Base-by-base conservation (phyloP, 1,140 invertebrate species). In the Agrypnia vestita region DNA sequence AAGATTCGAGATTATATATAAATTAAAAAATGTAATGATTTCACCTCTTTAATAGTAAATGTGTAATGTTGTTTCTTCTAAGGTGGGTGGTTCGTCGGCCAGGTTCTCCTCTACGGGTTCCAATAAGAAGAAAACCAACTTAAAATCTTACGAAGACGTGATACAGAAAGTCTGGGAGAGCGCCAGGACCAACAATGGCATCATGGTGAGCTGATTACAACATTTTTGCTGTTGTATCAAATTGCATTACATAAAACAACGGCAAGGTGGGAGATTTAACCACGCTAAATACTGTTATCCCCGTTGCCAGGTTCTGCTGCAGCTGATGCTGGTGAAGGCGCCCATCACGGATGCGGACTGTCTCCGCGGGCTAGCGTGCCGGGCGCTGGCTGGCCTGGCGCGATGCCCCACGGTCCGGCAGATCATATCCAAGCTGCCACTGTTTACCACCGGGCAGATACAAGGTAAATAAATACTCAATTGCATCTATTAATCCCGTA, bases 341-440 rank as follows among this genome's bases (percentile, higher is more conserved):
- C 98, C 98, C 0, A 96, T 99, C 21, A 99, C 97, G 0, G 98
- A 99, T 91, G 98, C 98, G 4, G 98, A 99, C 89, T 94, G 94
- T 55, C 95, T 99, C 83, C 90, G 98, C 49, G 96, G 96, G 4
- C 89, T 99, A 83, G 96, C 98, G 1, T 98, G 97, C 85, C 92
- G 96, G 83, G 97, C 97, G 3, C 90, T 99, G 15, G 95, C 96
- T 73, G 98, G 98, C 1, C 90, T 99, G 43, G 96, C 97, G 4
- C 90, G 97, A 25, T 97, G 95, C 81, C 95, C 97, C 86, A 96
- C 95, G 59, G 96, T 99, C 0, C 89, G 95, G 10, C 98, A 99
- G 90, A 99, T 99, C 84, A 95, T 99, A 62, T 95, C 96, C 84
- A 99, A 99, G 89, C 91, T 99, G 56, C 97, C 97, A 6, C 91